phyloP scores from a whole-genome alignment of 2,113 vertebrate genomes.

The Galbula dea region DNA sequence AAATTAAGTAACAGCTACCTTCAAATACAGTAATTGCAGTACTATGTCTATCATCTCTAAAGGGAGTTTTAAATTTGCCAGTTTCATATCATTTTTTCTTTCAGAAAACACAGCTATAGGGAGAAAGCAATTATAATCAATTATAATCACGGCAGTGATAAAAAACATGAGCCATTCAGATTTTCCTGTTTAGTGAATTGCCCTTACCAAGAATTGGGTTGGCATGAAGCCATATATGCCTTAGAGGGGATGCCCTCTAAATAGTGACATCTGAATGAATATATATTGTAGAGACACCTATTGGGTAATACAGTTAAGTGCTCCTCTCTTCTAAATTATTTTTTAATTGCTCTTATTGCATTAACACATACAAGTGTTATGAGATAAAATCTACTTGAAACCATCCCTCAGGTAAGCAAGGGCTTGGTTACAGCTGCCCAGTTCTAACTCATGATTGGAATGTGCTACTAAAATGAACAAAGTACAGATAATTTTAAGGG shows the following conservation, averaged over 20 bases:
- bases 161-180: not conserved
- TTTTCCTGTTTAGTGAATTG: not conserved
- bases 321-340: not conserved
- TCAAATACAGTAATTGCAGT: not conserved
- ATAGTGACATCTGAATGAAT: not conserved
- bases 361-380: not conserved
- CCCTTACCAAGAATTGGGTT: not conserved
- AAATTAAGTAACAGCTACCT: not conserved
- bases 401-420: not conserved
- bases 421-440: not conserved
- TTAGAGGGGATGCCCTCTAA: not conserved
- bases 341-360: not conserved
- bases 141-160: not conserved
- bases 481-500: not conserved
- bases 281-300: not conserved
- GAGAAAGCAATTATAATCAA: not conserved
- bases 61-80: not conserved
- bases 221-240: not conserved
- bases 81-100: not conserved
- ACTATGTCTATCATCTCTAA: not conserved
- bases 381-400: not conserved
- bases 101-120: not conserved
- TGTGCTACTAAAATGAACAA: not conserved
- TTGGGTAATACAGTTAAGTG: not conserved
- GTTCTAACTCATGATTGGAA: not conserved